Evolutionary conservation across 2,888 invertebrate genomes (phyloP).

Genomic region (Leptinotarsa tumamoca): DNA sequence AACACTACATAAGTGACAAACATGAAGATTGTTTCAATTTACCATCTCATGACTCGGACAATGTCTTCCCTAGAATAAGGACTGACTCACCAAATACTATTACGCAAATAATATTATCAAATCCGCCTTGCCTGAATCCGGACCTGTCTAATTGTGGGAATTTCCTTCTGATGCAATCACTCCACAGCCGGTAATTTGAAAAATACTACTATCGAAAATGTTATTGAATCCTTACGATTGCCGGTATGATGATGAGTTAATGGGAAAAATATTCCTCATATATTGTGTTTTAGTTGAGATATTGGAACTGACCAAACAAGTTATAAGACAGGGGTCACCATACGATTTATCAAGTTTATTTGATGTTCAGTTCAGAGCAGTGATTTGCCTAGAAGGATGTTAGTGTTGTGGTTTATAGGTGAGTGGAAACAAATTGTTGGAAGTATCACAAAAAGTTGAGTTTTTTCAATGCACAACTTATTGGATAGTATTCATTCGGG

Average conservation of each 20-base stretch:
- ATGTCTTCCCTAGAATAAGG: no score
- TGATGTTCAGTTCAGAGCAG: constrained; percentile 14
- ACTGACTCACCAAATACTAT: neutral
- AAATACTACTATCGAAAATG: constrained; percentile 12
- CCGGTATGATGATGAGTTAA: neutral
- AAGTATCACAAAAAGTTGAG: neutral
- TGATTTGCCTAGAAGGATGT: constrained; percentile 24
- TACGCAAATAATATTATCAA: neutral
- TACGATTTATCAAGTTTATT: constrained; percentile 7
- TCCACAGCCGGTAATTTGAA: constrained; percentile 1
- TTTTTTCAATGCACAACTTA: neutral
- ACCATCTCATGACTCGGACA: no score
- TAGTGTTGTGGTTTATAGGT: constrained; percentile 27
- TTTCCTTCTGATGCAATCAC: constrained; percentile 24
- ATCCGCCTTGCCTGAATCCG: neutral
- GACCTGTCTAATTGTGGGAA: constrained; percentile 16
- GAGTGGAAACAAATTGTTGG: neutral
- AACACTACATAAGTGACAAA: no score
- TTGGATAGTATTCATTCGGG: neutral
- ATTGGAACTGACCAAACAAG: constrained; percentile 24
- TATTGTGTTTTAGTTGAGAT: constrained; percentile 9
- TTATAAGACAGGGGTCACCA: constrained; percentile 18
- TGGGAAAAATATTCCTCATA: neutral
- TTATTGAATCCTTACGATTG: neutral
- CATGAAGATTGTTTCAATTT: no score